Percentiles rank a stretch among this genome's conserved stretches.
Evolutionary conservation across 1,140 invertebrate species (phyloP).

Genomic region (Ceratosolen fusciceps): DNA sequence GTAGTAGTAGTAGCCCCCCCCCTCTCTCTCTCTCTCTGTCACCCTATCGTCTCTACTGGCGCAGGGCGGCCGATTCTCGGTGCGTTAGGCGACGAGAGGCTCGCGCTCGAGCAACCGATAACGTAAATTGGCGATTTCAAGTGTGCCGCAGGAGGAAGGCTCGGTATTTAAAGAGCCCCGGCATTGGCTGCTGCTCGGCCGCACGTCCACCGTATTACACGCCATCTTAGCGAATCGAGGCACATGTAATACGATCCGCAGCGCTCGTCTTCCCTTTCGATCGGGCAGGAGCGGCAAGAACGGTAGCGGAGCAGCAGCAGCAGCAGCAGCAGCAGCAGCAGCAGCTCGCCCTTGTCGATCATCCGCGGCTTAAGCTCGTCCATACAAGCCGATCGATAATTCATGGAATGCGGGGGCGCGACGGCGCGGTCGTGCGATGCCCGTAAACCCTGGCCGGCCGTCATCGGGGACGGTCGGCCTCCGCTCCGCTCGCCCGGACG

Average conservation of each 20-base stretch:
- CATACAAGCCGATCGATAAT: conserved; percentile 21
- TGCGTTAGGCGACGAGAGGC: not conserved
- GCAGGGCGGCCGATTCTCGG: too few species aligned
- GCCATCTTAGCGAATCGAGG: not conserved
- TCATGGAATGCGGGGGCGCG: conserved; percentile 6
- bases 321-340: too few species aligned
- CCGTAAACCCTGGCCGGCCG: not conserved
- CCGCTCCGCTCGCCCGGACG: not conserved
- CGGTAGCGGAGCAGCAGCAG: too few species aligned
- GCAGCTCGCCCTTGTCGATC: conserved; percentile 16
- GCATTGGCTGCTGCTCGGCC: not conserved
- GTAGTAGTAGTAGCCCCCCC: too few species aligned
- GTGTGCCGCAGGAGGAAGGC: not conserved
- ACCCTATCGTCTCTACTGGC: not conserved
- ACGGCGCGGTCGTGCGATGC: not conserved
- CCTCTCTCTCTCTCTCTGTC: not conserved
- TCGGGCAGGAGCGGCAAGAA: not conserved
- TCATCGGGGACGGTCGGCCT: not conserved
- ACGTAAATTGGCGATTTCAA: not conserved
- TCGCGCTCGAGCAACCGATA: not conserved
- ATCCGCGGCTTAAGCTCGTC: conserved; percentile 1
- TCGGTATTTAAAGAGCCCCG: not conserved
- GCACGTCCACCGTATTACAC: not conserved
- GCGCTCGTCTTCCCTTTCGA: not conserved
- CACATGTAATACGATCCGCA: not conserved